Evolutionary conservation across 2,113 vertebrate species (phyloP), one percentile per base, ranked within the genome.

Genomic region (Eurypyga helias): DNA sequence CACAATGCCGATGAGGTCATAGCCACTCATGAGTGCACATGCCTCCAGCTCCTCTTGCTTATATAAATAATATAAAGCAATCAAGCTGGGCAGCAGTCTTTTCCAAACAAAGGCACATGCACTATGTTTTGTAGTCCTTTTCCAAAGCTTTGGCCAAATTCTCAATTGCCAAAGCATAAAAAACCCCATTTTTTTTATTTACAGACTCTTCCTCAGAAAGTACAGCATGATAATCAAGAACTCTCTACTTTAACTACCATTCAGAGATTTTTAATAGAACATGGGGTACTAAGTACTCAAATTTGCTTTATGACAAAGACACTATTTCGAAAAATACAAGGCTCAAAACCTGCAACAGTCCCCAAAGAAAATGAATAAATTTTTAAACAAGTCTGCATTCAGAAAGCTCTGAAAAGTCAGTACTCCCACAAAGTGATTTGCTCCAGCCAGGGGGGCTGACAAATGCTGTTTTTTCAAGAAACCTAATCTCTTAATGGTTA

Each of bases 401-500:
- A 2, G 41, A 75, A 85, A 90, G 16, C 29, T 64, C 54, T n/a
- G 24, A 83, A 25, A 65, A 79, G 61, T 75, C 64, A 61, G 28
- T 26, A 43, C 26, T 76, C 52, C 65, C 36, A 20, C 66, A 92
- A 78, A 83, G 58, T 36, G 92, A 85, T 93, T 95, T 96, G 61
- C 82, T 95, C 85, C 81, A 97, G 76, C 76, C 60, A 36, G 43
- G 83, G 77, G 80, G 75, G 45, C 18, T 4, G 0, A 91, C 62
- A 94, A 97, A 97, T 71, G 89, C 96, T 95, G 96, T 84, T 97
- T 96, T 97, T 98, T 98, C 96, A 97, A 96, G 97, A 97, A 98
- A 98, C 54, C 51, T 97, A 98, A 98, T 98, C 97, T 97, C 91
- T 98, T 98, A 98, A 98, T 98, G 97, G 97, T 72, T 85, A 36